Conservation (phyloP, 2,888 invertebrate genomes). For the Leucoma salicis region DNA sequence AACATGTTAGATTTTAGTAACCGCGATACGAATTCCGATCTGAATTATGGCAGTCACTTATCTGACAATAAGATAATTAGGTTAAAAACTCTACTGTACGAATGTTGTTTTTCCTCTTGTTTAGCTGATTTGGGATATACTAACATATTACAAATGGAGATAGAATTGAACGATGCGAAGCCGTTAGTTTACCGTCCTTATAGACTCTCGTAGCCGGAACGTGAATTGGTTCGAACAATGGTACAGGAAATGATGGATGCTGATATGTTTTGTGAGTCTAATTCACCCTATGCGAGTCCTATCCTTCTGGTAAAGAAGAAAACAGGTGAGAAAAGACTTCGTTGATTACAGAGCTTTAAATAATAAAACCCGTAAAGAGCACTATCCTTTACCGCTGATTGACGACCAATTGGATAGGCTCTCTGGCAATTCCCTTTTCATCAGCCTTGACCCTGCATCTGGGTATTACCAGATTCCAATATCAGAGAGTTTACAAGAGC, state of each 20-base stretch:
- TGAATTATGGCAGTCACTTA: conserved; percentile 1
- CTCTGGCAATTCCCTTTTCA: conserved; percentile 20
- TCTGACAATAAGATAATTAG: neutral
- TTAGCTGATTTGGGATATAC: conserved; percentile 6
- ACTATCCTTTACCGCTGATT: conserved; percentile 25
- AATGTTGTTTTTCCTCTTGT: conserved; percentile 11
- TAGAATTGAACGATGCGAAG: neutral
- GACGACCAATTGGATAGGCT: conserved; percentile 29
- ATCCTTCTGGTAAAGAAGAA: conserved; percentile 32
- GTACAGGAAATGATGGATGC: conserved; percentile 26
- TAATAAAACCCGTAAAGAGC: conserved; percentile 18
- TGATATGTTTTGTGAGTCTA: conserved; percentile 22
- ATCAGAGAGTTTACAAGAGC: conserved; percentile 16
- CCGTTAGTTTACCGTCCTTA: neutral
- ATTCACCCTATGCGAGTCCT: conserved; percentile 28
- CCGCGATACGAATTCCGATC: neutral
- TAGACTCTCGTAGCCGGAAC: neutral
- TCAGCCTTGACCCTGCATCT: conserved; percentile 20
- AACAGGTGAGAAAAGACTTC: conserved; percentile 25
- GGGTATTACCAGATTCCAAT: conserved; percentile 39
- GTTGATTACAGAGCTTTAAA: conserved; percentile 30
- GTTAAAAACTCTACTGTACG: conserved; percentile 4
- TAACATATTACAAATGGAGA: conserved; percentile 3
- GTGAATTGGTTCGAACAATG: conserved; percentile 12
- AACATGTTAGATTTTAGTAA: neutral